These are phyloP conservation scores for Ceyx margarethae DNA, from an alignment of 2,113 vertebrate genomes.

Conservation along the genomic window DNA sequence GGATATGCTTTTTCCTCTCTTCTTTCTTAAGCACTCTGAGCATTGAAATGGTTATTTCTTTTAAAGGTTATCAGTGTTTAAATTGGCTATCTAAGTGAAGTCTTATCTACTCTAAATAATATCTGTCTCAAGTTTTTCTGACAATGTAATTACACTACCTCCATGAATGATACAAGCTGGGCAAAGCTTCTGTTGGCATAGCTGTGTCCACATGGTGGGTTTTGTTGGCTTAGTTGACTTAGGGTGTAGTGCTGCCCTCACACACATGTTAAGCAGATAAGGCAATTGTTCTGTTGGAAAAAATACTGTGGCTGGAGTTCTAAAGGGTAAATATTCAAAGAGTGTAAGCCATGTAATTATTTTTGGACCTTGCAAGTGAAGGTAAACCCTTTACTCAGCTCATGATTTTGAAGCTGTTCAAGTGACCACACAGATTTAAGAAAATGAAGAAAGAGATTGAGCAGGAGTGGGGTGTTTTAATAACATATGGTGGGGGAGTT, in stretches of 20 bases:
- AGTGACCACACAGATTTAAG: background rate
- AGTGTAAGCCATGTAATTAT: background rate
- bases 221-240: conserved; percentile 15
- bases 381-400: background rate
- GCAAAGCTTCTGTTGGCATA: conserved; percentile 11
- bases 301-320: background rate
- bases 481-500: background rate
- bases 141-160: background rate
- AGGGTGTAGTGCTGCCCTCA: background rate
- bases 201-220: background rate
- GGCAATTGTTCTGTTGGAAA: conserved; percentile 7
- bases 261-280: background rate
- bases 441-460: background rate
- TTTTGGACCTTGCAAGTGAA: background rate
- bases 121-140: background rate
- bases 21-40: background rate
- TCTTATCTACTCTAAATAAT: conserved; percentile 26
- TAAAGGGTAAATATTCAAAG: background rate
- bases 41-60: background rate
- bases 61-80: conserved; percentile 39
- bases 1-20: background rate
- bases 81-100: background rate
- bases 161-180: background rate
- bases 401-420: background rate
- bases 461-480: background rate